Conservation (phyloP, 2,113 vertebrate species). For the Tyrannus savana region DNA sequence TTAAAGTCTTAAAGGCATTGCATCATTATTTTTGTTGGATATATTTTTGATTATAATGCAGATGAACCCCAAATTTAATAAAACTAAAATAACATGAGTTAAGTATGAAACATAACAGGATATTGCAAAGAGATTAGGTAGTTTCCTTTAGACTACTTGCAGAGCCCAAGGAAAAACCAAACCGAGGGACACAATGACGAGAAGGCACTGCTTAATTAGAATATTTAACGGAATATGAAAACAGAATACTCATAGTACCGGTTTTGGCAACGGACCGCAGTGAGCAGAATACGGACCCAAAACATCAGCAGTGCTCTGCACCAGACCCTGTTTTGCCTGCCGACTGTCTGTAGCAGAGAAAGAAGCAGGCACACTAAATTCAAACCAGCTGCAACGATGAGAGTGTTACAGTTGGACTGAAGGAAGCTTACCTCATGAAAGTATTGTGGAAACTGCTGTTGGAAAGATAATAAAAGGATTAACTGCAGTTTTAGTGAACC, state of each 20-base stretch:
- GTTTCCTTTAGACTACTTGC: constrained; percentile 86
- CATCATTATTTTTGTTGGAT: constrained; percentile 86
- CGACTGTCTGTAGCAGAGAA: constrained; percentile 39
- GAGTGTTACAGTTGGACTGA: constrained; percentile 84
- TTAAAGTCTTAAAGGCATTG: constrained; percentile 82
- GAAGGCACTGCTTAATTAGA: constrained; percentile 50
- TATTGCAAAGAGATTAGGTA: constrained; percentile 96
- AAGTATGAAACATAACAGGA: constrained; percentile 97
- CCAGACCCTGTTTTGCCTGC: constrained; percentile 43
- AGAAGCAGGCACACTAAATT: constrained; percentile 74
- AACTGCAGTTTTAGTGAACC: constrained; percentile 86
- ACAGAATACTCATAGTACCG: not conserved
- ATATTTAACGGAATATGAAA: constrained; percentile 46
- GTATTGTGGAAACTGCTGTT: constrained; percentile 87
- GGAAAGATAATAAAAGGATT: constrained; percentile 95
- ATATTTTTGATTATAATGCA: constrained; percentile 92
- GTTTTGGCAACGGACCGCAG: constrained; percentile 42
- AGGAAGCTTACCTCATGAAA: constrained; percentile 83
- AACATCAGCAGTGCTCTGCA: constrained; percentile 33
- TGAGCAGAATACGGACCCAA: not conserved
- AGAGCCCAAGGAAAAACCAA: constrained; percentile 67
- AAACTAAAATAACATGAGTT: constrained; percentile 93
- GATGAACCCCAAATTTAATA: constrained; percentile 90
- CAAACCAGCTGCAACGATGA: constrained; percentile 81
- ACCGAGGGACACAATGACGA: constrained; percentile 14